Evolutionary conservation across 2,113 vertebrate species (phyloP).

Genomic region (Ancistrus triradiatus): DNA sequence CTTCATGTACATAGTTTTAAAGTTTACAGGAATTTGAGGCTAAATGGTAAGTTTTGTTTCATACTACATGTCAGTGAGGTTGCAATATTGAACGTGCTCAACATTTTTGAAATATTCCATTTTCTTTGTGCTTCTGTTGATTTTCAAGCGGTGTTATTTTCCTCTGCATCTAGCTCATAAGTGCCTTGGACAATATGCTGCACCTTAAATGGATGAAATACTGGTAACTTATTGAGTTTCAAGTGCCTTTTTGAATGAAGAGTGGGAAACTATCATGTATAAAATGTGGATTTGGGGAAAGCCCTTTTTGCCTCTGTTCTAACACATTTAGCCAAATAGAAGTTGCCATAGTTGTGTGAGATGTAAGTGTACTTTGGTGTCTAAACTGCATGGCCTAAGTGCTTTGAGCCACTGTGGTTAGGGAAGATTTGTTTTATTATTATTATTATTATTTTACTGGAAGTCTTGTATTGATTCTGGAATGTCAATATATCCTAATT

Average conservation of each 20-base stretch:
- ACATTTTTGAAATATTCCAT: neutral
- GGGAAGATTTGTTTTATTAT: neutral
- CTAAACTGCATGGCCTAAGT: neutral
- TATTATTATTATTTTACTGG: neutral
- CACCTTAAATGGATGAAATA: slow-evolving; percentile 7
- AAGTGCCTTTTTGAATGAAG: neutral
- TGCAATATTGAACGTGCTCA: neutral
- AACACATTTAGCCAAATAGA: too few relatives aligned
- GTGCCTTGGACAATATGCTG: slow-evolving; percentile 17
- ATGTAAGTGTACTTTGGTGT: neutral
- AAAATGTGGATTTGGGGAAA: too few relatives aligned
- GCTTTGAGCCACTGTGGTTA: neutral
- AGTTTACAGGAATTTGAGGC: too few relatives aligned
- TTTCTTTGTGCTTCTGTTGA: neutral
- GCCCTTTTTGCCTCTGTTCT: too few relatives aligned
- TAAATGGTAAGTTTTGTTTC: too few relatives aligned
- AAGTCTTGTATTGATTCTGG: slow-evolving; percentile 10
- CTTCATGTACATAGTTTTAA: too few relatives aligned
- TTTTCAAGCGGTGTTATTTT: neutral
- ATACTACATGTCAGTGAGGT: too few relatives aligned
- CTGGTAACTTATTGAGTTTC: slow-evolving; percentile 33
- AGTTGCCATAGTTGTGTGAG: too few relatives aligned
- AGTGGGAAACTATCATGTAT: too few relatives aligned
- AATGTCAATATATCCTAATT: neutral
- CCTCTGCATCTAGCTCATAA: slow-evolving; percentile 3